Base-by-base conservation (phyloP, 2,888 invertebrate species). In the Monopis laevigella region DNA sequence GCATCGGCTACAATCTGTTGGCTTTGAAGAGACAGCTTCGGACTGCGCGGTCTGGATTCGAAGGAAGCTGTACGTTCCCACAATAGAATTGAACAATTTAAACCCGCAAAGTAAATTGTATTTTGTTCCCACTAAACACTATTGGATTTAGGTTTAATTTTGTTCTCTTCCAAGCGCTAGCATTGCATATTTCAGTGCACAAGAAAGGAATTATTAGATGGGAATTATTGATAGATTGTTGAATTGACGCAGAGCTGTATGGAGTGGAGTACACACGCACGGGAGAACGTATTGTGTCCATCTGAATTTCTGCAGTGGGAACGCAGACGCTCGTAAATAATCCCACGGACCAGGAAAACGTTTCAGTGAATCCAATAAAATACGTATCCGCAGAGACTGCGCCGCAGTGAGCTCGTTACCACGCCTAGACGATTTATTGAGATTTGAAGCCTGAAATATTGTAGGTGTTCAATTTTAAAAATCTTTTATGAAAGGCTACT, bases 341-440 rank as follows among this genome's bases (percentile, higher is more conserved):
- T 78, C 77, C 73, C 69, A 66, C 62, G 70, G 75, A 72, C 71
- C 73, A 74, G 78, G 77, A 78, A 78, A 80, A 75, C 77, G 78
- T 80, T 78, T 75, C 75, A 73, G 66, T 74, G 72, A 75, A 77
- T 80, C 78, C 77, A 78, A 80, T 80, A 80, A 78, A 80, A 77
- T 77, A 78, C 77, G 77, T 75, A 80, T 78, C 78, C 78, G 75
- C 73, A 75, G 74, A 74, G 77, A 73, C 66, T 72, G 65, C 72
- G 75, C 74, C 75, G 74, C 75, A 74, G 67, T 59, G 77, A 68
- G 75, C 75, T 75, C 77, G 78, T 77, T 77, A 77, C 78, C 71
- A 73, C 71, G 74, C 77, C 78, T 71, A 74, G 71, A 68, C 73
- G 78, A 78, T 80, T 80, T 80, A 80, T 78, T 71, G 77, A 78